phyloP scores from a whole-genome alignment of 2,113 vertebrate genomes.

The Podocnemis expansa region DNA sequence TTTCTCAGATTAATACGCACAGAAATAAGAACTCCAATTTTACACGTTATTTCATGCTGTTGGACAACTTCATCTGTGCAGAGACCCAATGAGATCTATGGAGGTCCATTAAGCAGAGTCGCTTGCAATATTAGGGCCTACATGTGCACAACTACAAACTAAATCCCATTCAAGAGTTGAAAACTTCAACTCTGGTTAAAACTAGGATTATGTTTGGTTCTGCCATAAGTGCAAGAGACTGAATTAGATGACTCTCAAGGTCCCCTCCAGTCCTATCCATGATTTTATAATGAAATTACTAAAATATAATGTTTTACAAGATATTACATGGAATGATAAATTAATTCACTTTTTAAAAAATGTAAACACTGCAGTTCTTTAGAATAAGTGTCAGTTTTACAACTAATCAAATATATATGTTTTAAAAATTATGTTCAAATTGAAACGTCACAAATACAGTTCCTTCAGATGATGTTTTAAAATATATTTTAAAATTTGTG shows the following conservation, averaged over 20 bases:
- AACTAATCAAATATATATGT: not conserved
- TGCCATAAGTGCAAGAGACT: too few species aligned
- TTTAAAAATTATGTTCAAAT: not conserved
- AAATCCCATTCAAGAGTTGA: not conserved
- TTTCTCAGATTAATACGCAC: not conserved
- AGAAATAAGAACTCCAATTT: not conserved
- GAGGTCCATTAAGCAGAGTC: not conserved
- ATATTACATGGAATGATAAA: not conserved
- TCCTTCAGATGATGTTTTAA: not conserved
- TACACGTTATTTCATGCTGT: not conserved
- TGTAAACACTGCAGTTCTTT: not conserved
- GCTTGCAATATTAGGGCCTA: not conserved
- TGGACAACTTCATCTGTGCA: not conserved
- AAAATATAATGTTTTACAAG: not conserved
- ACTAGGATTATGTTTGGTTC: not conserved
- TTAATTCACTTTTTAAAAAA: not conserved
- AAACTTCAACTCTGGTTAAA: not conserved
- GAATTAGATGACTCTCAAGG: too few species aligned
- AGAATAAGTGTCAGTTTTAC: not conserved
- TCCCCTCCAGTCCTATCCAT: too few species aligned
- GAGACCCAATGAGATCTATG: not conserved
- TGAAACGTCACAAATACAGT: not conserved
- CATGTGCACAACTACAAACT: not conserved
- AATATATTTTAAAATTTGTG: not conserved
- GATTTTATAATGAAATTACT: not conserved